Base-by-base conservation (phyloP, 2,888 invertebrate species). In the Teleiodes luculella region DNA sequence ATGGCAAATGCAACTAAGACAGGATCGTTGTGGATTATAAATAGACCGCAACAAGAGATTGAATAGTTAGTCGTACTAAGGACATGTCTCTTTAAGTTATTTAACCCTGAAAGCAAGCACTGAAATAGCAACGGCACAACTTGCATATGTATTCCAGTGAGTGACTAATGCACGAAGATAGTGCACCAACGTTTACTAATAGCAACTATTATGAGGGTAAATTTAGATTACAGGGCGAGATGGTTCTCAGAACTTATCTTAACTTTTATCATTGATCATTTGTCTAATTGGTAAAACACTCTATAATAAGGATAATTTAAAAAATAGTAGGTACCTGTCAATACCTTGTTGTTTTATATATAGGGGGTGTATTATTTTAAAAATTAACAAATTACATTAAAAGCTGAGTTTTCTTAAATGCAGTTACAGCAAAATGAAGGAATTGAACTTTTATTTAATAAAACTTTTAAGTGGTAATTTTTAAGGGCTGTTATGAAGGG, bases 81-180 rank as follows among this genome's bases (percentile, higher is more conserved):
- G 77, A 81, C 78, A 78, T 72, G 67, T 65, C 70, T 66, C 72
- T 76, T 71, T 67, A 71, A 85, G 84, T 85, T 86, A 86, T 86
- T 86, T 86, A 86, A 86, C 86, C 86, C 86, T 86, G 86, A 86
- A 86, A 80, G 73, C 75, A 70, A 68, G 68, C 65, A 74, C 84
- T 67, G 68, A 83, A 86, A 86, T 86, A 86, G 81, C 74, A 59
- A 66, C 74, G 73, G 76, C 71, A 70, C 73, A 73, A 78, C 64
- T 73, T 67, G 74, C 72, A 67, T 69, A 64, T 69, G 68, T 67
- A 70, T 68, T 68, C 58, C 52, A 61, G 69, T 78, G 78, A 61
- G 69, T 78, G 78, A 78, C 77, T 77, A 76, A 78, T 71, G 67
- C 72, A 35, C 20, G 1, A 16, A 31, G 35, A 33, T 33, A 48